Percentiles rank a stretch among this genome's conserved stretches.
Evolutionary conservation across 2,888 invertebrate genomes (phyloP).

Genomic region (Harpalus rufipes): DNA sequence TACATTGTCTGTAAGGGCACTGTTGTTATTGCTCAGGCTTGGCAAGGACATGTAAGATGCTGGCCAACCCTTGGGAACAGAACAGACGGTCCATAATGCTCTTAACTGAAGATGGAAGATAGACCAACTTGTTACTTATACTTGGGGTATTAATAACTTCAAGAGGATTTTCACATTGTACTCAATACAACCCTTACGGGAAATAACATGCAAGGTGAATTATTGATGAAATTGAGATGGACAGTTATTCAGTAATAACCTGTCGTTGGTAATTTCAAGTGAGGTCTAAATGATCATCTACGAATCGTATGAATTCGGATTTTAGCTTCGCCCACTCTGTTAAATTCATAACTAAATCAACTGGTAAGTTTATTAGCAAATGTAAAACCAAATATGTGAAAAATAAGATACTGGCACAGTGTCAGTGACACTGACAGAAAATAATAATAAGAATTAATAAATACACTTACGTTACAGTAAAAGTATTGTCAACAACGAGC

Average conservation of each 20-base stretch:
- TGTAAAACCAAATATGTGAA: no score
- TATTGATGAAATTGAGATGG: neutral
- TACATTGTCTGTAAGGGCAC: constrained; percentile 17
- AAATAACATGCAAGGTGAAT: neutral
- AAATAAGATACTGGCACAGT: no score
- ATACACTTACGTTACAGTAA: no score
- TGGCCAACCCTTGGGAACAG: constrained; percentile 41
- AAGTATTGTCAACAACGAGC: no score
- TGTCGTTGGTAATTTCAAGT: no score
- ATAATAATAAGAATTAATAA: no score
- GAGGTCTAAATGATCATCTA: no score
- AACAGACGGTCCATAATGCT: constrained; percentile 36
- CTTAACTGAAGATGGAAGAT: constrained; percentile 47
- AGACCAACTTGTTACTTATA: constrained; percentile 42
- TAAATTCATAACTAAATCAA: no score
- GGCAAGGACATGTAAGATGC: constrained; percentile 4
- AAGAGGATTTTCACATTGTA: constrained; percentile 39
- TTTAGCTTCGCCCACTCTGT: no score
- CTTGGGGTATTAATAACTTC: constrained; percentile 45
- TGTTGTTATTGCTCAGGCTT: constrained; percentile 31
- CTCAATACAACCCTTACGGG: neutral
- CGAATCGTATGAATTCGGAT: no score
- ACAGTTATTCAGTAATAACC: neutral
- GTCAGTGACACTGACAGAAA: no score
- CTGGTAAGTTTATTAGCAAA: no score